Conservation (phyloP, 2,113 vertebrate genomes). For the Tragulus kanchil region DNA sequence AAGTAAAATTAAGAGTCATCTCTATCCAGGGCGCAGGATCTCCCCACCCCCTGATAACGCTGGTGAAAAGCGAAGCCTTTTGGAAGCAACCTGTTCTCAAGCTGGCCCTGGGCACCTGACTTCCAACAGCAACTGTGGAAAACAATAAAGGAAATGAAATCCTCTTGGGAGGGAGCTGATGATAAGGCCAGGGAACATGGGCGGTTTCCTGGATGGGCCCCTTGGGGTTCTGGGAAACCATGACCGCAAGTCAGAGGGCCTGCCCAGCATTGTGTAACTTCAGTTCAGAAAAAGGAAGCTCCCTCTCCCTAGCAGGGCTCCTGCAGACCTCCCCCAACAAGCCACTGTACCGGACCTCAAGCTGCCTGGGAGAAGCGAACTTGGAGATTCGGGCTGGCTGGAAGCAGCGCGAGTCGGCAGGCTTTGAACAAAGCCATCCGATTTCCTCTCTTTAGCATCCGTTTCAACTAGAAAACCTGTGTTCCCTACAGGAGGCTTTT, state of each 20-base stretch:
- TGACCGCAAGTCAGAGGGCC: slow-evolving; percentile 38
- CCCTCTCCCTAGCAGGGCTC: background rate
- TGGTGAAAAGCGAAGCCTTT: background rate
- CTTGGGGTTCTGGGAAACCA: slow-evolving; percentile 67
- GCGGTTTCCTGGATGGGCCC: slow-evolving; percentile 35
- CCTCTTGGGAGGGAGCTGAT: slow-evolving; percentile 31
- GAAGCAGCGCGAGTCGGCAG: background rate
- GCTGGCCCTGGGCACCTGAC: background rate
- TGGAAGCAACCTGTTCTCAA: background rate
- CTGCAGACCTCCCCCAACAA: slow-evolving; percentile 16
- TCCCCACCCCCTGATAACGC: accelerated
- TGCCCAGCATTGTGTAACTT: slow-evolving; percentile 8
- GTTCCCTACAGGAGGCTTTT: too few species aligned
- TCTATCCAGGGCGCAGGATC: too few species aligned
- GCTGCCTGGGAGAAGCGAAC: background rate
- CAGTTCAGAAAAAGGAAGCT: background rate
- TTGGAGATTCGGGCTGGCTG: background rate
- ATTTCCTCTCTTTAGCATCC: background rate
- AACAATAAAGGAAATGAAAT: slow-evolving; percentile 1
- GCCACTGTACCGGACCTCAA: slow-evolving; percentile 4
- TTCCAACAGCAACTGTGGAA: background rate
- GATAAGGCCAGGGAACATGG: background rate
- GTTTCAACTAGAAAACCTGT: background rate
- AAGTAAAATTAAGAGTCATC: background rate
- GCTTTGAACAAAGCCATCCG: background rate